These are phyloP conservation scores for Pipistrellus pygmaeus DNA, from an alignment of 2,797 vertebrate species.

Conservation along the genomic window DNA sequence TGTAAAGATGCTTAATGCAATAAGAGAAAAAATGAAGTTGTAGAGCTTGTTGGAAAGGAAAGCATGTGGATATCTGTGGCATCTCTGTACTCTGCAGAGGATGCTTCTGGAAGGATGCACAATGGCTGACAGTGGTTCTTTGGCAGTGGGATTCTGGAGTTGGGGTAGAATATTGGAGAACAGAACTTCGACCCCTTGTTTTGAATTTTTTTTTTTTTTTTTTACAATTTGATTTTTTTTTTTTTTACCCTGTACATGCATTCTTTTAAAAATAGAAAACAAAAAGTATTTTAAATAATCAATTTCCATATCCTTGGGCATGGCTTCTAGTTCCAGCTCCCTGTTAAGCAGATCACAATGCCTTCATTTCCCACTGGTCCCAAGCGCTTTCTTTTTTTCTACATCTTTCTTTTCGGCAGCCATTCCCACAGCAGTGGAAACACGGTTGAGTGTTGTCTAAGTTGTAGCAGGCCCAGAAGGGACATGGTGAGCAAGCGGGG, in stretches of 20 bases:
- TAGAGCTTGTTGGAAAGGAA: background rate
- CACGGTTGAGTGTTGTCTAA: background rate
- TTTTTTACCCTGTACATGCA: background rate
- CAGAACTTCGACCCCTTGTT: background rate
- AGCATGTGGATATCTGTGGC: background rate
- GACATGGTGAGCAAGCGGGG: background rate
- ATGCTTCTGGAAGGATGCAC: background rate
- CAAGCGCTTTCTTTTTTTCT: background rate
- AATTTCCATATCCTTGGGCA: background rate
- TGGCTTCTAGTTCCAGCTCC: background rate
- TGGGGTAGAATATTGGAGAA: background rate
- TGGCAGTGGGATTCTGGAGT: background rate
- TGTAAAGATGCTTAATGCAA: background rate
- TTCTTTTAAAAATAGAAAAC: constrained; percentile 12
- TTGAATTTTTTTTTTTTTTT: constrained; percentile 27
- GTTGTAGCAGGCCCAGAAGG: background rate
- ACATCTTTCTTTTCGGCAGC: background rate
- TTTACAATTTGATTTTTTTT: background rate
- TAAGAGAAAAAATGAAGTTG: background rate
- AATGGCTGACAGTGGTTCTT: background rate
- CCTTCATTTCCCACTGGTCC: background rate
- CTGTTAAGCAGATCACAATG: background rate
- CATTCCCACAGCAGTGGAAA: background rate
- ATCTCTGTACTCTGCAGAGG: background rate
- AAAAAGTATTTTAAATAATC: constrained; percentile 27